A percentile compares a stretch with the other conserved stretches of the same genome.
Conservation (phyloP, 2,888 invertebrate species). For the Parnassius smintheus region DNA sequence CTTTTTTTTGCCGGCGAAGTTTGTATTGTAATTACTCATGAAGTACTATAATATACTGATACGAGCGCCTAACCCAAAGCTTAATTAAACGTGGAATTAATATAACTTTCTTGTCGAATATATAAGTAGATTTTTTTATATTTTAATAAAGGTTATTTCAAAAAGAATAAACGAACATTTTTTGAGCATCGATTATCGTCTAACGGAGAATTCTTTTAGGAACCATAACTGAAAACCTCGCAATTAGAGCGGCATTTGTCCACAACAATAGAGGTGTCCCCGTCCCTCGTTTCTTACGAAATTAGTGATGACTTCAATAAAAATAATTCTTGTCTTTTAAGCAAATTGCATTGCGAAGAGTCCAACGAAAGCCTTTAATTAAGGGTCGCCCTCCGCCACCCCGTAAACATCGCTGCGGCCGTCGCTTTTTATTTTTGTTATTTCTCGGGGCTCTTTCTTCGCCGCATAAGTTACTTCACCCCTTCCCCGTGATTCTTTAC, state of each 20-base stretch:
- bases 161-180: conserved; percentile 9
- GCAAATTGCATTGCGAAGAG: conserved; percentile 81
- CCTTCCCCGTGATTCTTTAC: conserved; percentile 76
- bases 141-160: no score
- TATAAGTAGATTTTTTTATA: no score
- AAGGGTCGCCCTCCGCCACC: conserved; percentile 70
- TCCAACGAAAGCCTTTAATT: conserved; percentile 80
- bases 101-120: no score
- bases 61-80: no score
- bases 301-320: conserved; percentile 82
- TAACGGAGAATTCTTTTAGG: conserved; percentile 16
- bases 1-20: no score
- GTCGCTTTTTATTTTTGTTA: conserved; percentile 82
- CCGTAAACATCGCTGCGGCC: conserved; percentile 74
- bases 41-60: no score
- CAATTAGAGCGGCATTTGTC: conserved; percentile 76
- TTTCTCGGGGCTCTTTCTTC: conserved; percentile 75
- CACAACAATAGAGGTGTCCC: conserved; percentile 66
- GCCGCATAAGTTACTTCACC: conserved; percentile 80
- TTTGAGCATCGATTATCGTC: conserved; percentile 15
- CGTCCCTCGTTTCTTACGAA: conserved; percentile 64
- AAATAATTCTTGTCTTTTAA: conserved; percentile 82
- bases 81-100: no score
- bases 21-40: no score
- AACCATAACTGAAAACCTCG: conserved; percentile 55